Evolutionary conservation across 2,797 vertebrate genomes (phyloP).

Genomic region (Diplodus puntazzo): DNA sequence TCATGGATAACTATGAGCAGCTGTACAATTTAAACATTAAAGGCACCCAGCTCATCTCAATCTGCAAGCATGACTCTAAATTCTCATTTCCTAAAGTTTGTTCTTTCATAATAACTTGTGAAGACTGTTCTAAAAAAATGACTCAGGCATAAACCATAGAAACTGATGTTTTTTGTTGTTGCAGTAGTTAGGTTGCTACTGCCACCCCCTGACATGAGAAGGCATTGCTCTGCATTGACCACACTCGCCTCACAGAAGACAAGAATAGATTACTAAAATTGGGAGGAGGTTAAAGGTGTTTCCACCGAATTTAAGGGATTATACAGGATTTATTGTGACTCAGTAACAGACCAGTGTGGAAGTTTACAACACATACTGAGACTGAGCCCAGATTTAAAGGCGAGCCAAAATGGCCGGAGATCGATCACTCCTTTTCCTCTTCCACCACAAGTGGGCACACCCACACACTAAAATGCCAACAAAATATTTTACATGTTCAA

Average conservation of each 20-base stretch:
- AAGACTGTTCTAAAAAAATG: neutral
- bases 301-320: neutral
- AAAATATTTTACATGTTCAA: neutral
- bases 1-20: neutral
- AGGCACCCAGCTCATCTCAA: neutral
- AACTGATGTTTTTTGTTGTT: neutral
- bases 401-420: neutral
- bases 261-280: neutral
- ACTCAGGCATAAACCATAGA: neutral
- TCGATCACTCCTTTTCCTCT: neutral
- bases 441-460: neutral
- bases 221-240: conserved; percentile 25
- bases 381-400: neutral
- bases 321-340: conserved; percentile 6
- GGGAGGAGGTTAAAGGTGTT: neutral
- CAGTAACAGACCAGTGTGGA: neutral
- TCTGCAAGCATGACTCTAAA: neutral
- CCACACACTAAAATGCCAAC: neutral
- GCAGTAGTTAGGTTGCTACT: conserved; percentile 28
- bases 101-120: neutral
- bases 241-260: neutral
- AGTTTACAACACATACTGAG: neutral
- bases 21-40: neutral
- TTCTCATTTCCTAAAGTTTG: neutral
- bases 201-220: conserved; percentile 51